Conservation (phyloP, 2,888 invertebrate species). For the Ochropleura plecta region DNA sequence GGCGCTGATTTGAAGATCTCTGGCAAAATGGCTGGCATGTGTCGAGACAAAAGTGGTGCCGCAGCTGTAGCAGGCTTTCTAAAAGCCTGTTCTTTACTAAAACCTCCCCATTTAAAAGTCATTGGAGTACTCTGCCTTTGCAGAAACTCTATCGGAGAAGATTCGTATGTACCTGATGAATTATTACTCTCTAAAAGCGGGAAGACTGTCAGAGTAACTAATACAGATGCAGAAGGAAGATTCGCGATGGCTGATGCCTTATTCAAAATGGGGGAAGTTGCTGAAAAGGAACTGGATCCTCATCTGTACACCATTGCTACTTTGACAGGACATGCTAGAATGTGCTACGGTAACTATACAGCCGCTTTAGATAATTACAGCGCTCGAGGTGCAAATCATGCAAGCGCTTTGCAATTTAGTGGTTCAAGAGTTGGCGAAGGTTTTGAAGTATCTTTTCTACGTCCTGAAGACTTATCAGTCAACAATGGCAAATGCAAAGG, state of each 20-base stretch:
- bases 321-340: slow-evolving; percentile 94
- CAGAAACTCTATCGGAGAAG: slow-evolving; percentile 96
- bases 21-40: slow-evolving; percentile 96
- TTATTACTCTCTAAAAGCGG: slow-evolving; percentile 95
- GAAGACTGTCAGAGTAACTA: slow-evolving; percentile 94
- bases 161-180: slow-evolving; percentile 96
- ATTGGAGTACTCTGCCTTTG: slow-evolving; percentile 95
- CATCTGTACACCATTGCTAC: slow-evolving; percentile 97
- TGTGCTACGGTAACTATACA: slow-evolving; percentile 92
- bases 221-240: slow-evolving; percentile 98
- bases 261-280: slow-evolving; percentile 84
- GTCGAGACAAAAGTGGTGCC: slow-evolving; percentile 97
- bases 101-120: slow-evolving; percentile 94
- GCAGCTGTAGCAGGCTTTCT: slow-evolving; percentile 97
- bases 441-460: slow-evolving; percentile 94
- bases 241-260: slow-evolving; percentile 97
- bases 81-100: slow-evolving; percentile 93
- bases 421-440: slow-evolving; percentile 93
- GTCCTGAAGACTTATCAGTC: slow-evolving; percentile 92
- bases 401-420: slow-evolving; percentile 91
- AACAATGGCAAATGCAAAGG: slow-evolving; percentile 93
- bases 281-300: slow-evolving; percentile 93
- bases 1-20: slow-evolving; percentile 94
- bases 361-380: slow-evolving; percentile 94
- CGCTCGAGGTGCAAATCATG: slow-evolving; percentile 90